Evolutionary conservation across 2,888 invertebrate genomes (phyloP), one percentile per base, ranked within the genome.

Genomic region (Girardia tigrina): DNA sequence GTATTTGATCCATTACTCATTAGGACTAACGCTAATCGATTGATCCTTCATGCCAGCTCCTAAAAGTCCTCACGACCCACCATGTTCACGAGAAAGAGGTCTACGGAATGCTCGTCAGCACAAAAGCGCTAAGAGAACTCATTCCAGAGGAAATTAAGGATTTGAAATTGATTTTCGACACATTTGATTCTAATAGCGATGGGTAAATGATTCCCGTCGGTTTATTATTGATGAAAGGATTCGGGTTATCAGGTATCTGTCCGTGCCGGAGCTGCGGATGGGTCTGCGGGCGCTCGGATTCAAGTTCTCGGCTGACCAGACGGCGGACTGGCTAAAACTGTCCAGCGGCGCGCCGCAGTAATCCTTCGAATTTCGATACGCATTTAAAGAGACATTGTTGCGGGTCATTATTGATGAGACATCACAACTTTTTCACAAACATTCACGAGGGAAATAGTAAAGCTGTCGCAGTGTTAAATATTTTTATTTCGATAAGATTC

Each of bases 71-170:
- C 71, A 83, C 80, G 6, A 80, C 81, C 2, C 80, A 82, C 76
- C 80, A 81, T 42, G 83, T 82, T 4, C 80, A 82, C 73, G 81
- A 82, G 77, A 82, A 81, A 77, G 83, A 84, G 74, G 78, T 84
- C 1, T 81, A 82, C 79, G 82, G 82, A 20, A 79, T 82, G 26
- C 81, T 81, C 78, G 81, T 84, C 4, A 80, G 82, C 0, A 79
- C 79, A 8, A 79, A 80, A 77, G 81, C 82, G n/a, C 78, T 84
- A 2, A 80, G 82, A 56, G 79, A 82, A 74, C 78, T 84, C 1
- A 83, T 82, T n/a, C 81, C 84, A 28, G 81, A 82, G 72, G 84
- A 84, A 79, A 81, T 84, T 26, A 78, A 81, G 75, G 84, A 84
- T 78, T 79, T 84, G 4, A 78, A 80, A 74, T 78, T 81, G 26